Evolutionary conservation across 1,140 invertebrate species (phyloP), one percentile per base, ranked within the genome.

Genomic region (Caerostris extrusa): DNA sequence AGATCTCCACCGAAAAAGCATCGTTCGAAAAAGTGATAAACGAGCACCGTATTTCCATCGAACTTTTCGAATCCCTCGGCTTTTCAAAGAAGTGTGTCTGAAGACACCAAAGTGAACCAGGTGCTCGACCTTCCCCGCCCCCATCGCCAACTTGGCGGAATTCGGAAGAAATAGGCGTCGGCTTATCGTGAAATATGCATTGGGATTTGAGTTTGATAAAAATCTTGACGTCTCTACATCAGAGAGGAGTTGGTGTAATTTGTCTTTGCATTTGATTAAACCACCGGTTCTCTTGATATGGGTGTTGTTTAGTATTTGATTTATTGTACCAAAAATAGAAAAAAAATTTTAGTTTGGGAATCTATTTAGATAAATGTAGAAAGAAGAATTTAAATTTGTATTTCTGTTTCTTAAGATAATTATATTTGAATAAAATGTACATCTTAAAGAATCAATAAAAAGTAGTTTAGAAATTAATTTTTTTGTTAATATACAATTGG

Each of bases 181-280:
- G 69, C 50, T 77, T 77, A 77, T 77, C 69, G 69, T 77, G 69
- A 77, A 77, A 77, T 77, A 77, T 77, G 69, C 69, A 77, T 77
- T 17, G 69, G 69, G 69, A 77, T 77, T 34, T 50, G 5, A 12
- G 19, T 77, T 34, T 77, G 50, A 77, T 50, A n/a, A n/a, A 50
- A 77, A 12, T 34, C 69, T 3, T 34, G 19, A 10, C 3, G 7
- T 77, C 12, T 77, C 69, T 77, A 34, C 34, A 3, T 64, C 61
- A 64, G 14, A 17, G 61, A 64, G 61, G 14, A 12, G 8, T 3
- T 77, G 19, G 5, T 12, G 69, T 77, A 34, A 77, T 77, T 77
- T 77, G 69, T 77, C 69, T 71, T 34, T 77, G 8, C 10, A 5
- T 50, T 34, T 77, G 69, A 77, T 77, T 77, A 14, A 10, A 10